Evolutionary conservation across 2,113 vertebrate species (phyloP).

Genomic region (Myotis davidii): DNA sequence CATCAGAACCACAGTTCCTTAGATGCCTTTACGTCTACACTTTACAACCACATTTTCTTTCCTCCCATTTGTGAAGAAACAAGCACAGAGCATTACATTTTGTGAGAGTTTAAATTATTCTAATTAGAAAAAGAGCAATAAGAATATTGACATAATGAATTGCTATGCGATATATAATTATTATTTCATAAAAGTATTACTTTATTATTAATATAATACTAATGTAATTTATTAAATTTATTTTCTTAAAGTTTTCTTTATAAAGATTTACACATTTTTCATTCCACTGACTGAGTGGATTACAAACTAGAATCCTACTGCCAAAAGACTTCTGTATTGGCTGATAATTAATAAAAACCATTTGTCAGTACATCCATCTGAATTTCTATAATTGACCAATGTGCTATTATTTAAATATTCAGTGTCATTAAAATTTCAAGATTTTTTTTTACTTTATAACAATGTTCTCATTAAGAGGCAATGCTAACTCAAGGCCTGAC

Average conservation of each 20-base stretch:
- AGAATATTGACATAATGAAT: background rate
- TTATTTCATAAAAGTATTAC: background rate
- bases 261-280: background rate
- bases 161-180: background rate
- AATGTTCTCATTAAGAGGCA: background rate
- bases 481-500: background rate
- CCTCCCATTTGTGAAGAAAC: background rate
- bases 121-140: conserved; percentile 14
- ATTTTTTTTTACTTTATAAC: background rate
- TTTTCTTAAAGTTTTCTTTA: conserved; percentile 24
- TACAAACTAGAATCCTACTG: background rate
- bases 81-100: background rate
- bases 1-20: background rate
- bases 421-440: background rate
- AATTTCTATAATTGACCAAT: background rate
- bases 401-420: conserved; percentile 4
- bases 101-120: background rate
- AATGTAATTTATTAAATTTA: background rate
- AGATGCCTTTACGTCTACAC: background rate
- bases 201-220: background rate
- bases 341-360: background rate
- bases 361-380: background rate
- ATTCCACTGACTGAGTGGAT: background rate
- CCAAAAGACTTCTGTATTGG: background rate
- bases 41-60: background rate